Evolutionary conservation across 2,888 invertebrate species (phyloP), one percentile per base, ranked within the genome.

Genomic region (Tanypteryx hageni): DNA sequence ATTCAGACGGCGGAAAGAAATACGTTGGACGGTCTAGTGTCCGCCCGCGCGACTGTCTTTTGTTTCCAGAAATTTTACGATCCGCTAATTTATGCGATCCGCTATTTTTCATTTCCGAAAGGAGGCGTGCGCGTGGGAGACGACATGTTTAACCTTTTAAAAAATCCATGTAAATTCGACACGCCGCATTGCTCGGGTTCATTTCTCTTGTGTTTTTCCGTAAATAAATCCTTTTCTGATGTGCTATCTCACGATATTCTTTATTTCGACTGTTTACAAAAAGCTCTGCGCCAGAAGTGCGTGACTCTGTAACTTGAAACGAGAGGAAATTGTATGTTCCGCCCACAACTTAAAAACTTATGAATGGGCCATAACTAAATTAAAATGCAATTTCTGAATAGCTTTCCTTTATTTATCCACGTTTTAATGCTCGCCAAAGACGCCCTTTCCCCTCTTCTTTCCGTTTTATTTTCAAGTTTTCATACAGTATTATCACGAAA

Each of bases 131-230:
- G 68, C 68, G 76, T 76, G 76, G 76, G 76, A 76, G 76, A 27
- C 76, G 76, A 76, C 76, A 76, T 27, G 76, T 76, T 76, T 76
- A 76, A 76, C 76, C 76, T 76, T 76, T 76, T 76, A 76, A 76
- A 68, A 76, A 76, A 76, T 76, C 76, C 76, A 27, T 27, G 76
- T 22, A 76, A 76, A 76, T 76, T 22, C 27, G 22, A 76, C 76
- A 11, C 76, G 76, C 4, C 76, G 76, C 11, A 76, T 76, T 27
- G 13, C 76, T 27, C 18, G 76, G 27, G 76, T 76, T 76, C 76
- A 76, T 76, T 76, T 76, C 76, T 76, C 27, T 76, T 22, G 22
- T 76, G 76, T 27, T 76, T 76, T 76, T 27, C 22, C 76, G 22
- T 5, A 27, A 76, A 76, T 76, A 76, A 76, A 76, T 76, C 76